A percentile compares a stretch with the other conserved stretches of the same genome.
Evolutionary conservation across 2,113 vertebrate species (phyloP).

Genomic region (Pseudonaja textilis): DNA sequence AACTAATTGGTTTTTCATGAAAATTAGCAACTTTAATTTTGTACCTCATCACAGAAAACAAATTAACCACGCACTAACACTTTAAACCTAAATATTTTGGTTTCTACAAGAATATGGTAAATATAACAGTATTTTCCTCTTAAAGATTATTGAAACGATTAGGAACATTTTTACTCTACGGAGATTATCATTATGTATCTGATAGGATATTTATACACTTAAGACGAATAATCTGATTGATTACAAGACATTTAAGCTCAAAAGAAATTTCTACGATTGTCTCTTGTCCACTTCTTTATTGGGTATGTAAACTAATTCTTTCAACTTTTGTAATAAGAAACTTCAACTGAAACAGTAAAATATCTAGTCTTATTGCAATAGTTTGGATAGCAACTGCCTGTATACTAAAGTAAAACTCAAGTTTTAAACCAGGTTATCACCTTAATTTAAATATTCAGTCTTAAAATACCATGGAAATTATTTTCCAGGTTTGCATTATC

Average conservation of each 20-base stretch:
- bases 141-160: neutral
- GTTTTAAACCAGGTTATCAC: neutral
- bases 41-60: neutral
- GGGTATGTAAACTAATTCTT: neutral
- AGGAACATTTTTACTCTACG: neutral
- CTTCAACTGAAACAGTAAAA: neutral
- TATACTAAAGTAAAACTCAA: neutral
- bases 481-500: neutral
- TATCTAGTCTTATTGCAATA: neutral
- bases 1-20: neutral
- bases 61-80: neutral
- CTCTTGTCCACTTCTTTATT: slow-evolving; percentile 27
- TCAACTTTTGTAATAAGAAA: neutral
- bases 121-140: neutral
- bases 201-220: neutral
- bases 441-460: neutral
- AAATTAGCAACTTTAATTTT: neutral
- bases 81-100: slow-evolving; percentile 11
- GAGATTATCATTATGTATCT: neutral
- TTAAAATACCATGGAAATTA: neutral
- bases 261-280: slow-evolving; percentile 48
- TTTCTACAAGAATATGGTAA: slow-evolving; percentile 1
- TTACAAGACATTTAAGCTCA: neutral
- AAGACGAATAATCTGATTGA: neutral
- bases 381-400: neutral